A percentile compares a stretch with the other conserved stretches of the same genome.
Evolutionary conservation across 2,888 invertebrate species (phyloP).

Genomic region (Parnassius orleans): DNA sequence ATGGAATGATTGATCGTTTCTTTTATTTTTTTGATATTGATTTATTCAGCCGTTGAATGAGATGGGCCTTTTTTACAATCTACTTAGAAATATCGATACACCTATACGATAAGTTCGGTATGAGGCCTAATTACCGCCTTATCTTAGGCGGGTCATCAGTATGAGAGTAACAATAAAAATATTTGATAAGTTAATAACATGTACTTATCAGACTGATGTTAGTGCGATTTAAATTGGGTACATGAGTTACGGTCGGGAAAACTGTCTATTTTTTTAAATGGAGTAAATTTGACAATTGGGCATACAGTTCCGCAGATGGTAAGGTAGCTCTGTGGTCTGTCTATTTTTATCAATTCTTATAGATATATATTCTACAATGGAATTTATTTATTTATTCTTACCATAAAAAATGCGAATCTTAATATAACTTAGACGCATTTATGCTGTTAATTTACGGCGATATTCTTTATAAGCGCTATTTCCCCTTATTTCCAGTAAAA

Average conservation of each 20-base stretch:
- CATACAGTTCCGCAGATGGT: too few relatives aligned
- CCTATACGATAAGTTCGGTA: slow-evolving; percentile 70
- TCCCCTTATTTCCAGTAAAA: too few relatives aligned
- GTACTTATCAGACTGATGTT: slow-evolving; percentile 44
- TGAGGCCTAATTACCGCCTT: slow-evolving; percentile 75
- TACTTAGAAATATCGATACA: slow-evolving; percentile 75
- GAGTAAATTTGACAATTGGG: not conserved
- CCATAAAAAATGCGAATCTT: too few relatives aligned
- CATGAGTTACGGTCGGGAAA: slow-evolving; percentile 16
- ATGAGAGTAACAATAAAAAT: slow-evolving; percentile 61
- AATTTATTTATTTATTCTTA: too few relatives aligned
- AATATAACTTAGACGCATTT: too few relatives aligned
- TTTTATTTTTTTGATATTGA: slow-evolving; percentile 69
- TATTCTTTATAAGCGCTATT: too few relatives aligned
- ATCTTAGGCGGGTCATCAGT: slow-evolving; percentile 67
- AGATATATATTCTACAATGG: too few relatives aligned
- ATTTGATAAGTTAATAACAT: slow-evolving; percentile 74
- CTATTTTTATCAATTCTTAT: too few relatives aligned
- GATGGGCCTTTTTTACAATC: slow-evolving; percentile 59
- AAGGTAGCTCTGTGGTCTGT: too few relatives aligned
- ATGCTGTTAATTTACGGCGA: too few relatives aligned
- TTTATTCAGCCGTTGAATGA: slow-evolving; percentile 62
- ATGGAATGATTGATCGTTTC: slow-evolving; percentile 75
- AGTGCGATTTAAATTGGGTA: slow-evolving; percentile 44
- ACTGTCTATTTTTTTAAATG: not conserved